Evolutionary conservation across 1,140 invertebrate species (phyloP), one percentile per base, ranked within the genome.

Genomic region (Trichonephila clavipes): DNA sequence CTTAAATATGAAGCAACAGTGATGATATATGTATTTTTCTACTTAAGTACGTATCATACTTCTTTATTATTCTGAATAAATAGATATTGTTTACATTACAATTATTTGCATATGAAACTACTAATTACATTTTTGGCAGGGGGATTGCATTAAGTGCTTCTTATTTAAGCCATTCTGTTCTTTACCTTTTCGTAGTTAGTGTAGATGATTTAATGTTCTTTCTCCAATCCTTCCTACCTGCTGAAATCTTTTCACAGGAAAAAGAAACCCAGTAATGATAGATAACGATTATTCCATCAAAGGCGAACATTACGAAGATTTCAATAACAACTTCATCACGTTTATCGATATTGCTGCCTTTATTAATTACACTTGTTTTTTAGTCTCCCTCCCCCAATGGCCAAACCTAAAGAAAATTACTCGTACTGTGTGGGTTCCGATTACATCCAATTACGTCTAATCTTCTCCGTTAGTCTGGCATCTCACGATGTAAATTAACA

Each of bases 361-460:
- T 89, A 89, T 89, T 89, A 89, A 89, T 89, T 89, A 89, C 88
- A 85, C 64, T 89, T 69, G 62, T 51, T 89, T 69, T 89, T 89
- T 64, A 14, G 10, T 21, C 12, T 21, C 21, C 34, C 34, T 40
- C 62, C 62, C 40, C 62, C 62, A 28, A 12, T 28, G 21, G n/a
- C 24, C 72, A 44, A 89, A 72, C 62, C 62, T n/a, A 51, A 58
- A 89, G 64, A 89, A 89, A 89, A 89, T 89, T 77, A 51, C 34
- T 89, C 82, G 83, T 59, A 72, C 88, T 89, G 66, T 72, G 88
- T 89, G 88, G 88, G 64, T 77, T 58, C 88, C 66, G 88, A 89
- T 92, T 92, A 92, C 90, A 83, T 85, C 72, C 77, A 92, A 92
- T 92, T 92, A 85, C 21, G 61, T 18, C n/a, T 83, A 92, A 83